A percentile compares a stretch with the other conserved stretches of the same genome.
Conservation (phyloP, 2,888 invertebrate species). For the Cinara cedri region DNA sequence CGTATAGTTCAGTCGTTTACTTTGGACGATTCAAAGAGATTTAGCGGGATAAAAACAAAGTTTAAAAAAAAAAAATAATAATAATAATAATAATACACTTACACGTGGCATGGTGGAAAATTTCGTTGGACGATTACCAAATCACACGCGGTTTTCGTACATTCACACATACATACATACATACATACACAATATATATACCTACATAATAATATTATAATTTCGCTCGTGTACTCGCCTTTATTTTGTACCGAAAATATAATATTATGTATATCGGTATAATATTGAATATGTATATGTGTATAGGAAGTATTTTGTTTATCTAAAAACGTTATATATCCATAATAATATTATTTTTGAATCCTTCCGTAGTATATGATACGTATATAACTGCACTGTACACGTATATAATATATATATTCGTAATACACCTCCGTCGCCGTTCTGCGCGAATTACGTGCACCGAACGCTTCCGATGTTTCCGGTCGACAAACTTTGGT, state of each 20-base stretch:
- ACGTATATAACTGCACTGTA: too few species aligned
- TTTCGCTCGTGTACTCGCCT: too few species aligned
- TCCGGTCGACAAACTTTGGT: slow-evolving; percentile 49
- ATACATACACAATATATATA: too few species aligned
- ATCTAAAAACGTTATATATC: neutral
- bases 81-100: neutral
- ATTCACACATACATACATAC: too few species aligned
- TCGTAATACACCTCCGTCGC: neutral
- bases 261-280: too few species aligned
- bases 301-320: neutral
- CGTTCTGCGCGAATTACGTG: slow-evolving; percentile 45
- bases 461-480: slow-evolving; percentile 39
- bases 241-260: too few species aligned
- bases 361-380: too few species aligned
- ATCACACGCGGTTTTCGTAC: neutral
- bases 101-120: slow-evolving; percentile 4
- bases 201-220: neutral
- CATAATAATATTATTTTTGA: too few species aligned
- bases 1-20: slow-evolving; percentile 30
- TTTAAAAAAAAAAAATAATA: slow-evolving; percentile 14
- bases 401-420: too few species aligned
- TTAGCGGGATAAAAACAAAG: neutral
- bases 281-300: too few species aligned
- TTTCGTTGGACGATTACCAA: slow-evolving; percentile 21
- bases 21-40: slow-evolving; percentile 47